These are phyloP conservation scores for Acanthornis magna DNA, from an alignment of 2,797 vertebrate genomes.

Conservation along the genomic window DNA sequence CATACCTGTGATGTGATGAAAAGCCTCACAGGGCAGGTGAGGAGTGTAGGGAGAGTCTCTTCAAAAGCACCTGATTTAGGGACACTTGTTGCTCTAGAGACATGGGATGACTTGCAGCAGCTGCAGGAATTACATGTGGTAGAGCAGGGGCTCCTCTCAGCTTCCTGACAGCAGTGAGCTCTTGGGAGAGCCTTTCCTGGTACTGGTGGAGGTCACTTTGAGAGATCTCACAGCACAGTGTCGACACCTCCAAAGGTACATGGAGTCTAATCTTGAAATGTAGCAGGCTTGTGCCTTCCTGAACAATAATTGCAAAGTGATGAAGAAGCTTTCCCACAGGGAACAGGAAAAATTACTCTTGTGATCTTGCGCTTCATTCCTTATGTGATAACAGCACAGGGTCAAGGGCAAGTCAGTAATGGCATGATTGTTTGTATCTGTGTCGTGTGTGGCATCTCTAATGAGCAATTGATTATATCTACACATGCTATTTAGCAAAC, in stretches of 20 bases:
- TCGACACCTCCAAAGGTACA: fast-evolving
- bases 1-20: too few relatives aligned
- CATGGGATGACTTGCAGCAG: background rate
- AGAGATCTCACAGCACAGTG: background rate
- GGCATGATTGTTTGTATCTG: background rate
- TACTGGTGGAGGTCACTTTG: background rate
- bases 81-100: background rate
- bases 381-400: background rate
- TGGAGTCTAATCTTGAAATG: background rate
- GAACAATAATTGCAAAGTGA: background rate
- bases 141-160: background rate
- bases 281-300: background rate
- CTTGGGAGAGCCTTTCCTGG: background rate
- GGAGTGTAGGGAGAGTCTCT: background rate
- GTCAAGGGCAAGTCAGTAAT: background rate
- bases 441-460: background rate
- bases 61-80: background rate
- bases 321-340: background rate
- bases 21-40: background rate
- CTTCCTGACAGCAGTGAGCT: background rate
- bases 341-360: background rate
- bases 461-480: conserved; percentile 11
- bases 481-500: background rate
- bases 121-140: background rate
- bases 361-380: background rate